Conservation (phyloP, 1,140 invertebrate species). For the Caenorhabditis elegans region WBcel235 BX284603.4:5302501-5303000, state of each 20-base stretch:
- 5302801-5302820: not conserved
- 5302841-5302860: conserved; percentile 62
- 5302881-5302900: conserved; percentile 63
- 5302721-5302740: conserved; percentile 53
- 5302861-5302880: conserved; percentile 63
- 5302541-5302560: not conserved
- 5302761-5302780: not conserved
- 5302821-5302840: no score
- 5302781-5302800: not conserved
- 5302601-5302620: not conserved
- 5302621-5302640: not conserved
- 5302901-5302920: conserved; percentile 65
- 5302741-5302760: conserved; percentile 13
- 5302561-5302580: not conserved
- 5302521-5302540: conserved; percentile 17
- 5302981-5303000: conserved; percentile 64
- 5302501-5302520: not conserved
- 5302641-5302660: not conserved
- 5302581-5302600: not conserved
- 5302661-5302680: not conserved
- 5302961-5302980: conserved; percentile 61
- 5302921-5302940: conserved; percentile 57
- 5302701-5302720: conserved; percentile 58
- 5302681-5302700: not conserved
- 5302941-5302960: conserved; percentile 64